Evolutionary conservation across 2,888 invertebrate genomes (phyloP).

Genomic region (Smittia sp.): DNA sequence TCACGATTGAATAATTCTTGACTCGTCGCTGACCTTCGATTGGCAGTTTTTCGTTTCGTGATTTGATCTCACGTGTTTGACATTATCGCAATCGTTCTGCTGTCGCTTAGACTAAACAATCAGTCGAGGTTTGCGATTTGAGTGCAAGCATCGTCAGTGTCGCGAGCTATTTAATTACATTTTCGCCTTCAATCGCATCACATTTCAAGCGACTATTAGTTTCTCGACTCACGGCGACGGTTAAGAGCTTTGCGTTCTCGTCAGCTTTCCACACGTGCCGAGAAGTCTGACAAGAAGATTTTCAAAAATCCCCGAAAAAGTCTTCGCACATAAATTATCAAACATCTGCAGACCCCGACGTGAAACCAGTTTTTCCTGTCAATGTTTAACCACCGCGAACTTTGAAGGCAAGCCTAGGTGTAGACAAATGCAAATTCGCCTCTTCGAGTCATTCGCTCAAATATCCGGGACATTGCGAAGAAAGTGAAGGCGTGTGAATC

Average conservation of each 20-base stretch:
- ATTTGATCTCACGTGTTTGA: constrained; percentile 13
- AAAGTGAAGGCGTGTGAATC: background rate
- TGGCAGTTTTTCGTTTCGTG: background rate
- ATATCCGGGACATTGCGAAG: background rate
- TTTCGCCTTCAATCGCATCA: background rate
- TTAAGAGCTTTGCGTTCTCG: no score
- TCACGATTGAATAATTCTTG: background rate
- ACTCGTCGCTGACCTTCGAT: constrained; percentile 10
- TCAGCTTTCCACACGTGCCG: background rate
- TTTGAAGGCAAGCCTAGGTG: no score
- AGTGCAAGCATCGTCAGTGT: background rate
- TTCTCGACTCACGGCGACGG: no score
- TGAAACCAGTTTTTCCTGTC: background rate
- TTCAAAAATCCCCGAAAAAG: background rate
- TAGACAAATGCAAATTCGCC: no score
- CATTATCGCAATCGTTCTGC: background rate
- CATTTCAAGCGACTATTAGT: background rate
- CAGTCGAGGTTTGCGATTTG: background rate
- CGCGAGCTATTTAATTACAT: background rate
- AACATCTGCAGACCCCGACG: background rate
- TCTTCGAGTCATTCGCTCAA: background rate
- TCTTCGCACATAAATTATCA: background rate
- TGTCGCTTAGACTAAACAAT: constrained; percentile 5
- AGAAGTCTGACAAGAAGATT: background rate
- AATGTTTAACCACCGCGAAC: background rate